Base-by-base conservation (phyloP, 1,140 invertebrate species). In the Brachionus rotundiformis region DNA sequence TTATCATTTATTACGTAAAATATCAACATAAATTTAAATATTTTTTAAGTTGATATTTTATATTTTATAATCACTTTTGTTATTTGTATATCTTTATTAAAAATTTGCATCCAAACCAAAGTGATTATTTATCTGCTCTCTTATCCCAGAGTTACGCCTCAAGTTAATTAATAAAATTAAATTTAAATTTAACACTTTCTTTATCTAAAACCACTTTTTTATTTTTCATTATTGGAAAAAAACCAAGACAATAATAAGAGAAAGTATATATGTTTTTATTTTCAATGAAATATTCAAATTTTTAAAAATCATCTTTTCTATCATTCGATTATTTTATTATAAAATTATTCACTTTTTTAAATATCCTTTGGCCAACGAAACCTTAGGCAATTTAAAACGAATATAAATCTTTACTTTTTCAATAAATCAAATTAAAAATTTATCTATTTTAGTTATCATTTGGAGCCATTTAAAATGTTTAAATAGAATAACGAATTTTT, bases 11-110 rank as follows among this genome's bases (percentile, higher is more conserved):
- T 54, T 54, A 54, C 47, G 47, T 54, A 54, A 54, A 54, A 54
- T 54, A 54, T 54, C 47, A 54, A 54, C 47, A n/a, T n/a, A 54
- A 54, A 54, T 54, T 54, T 54, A 54, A 54, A 54, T 54, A 54
- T 54, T 54, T 54, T 54, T 54, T 1, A 54, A 54, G 47, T 54
- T 54, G 47, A 54, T 54, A 54, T 54, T 54, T 54, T 54, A 54
- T 54, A 19, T 54, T 54, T 19, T 54, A 54, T 54, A 54, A 54
- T 54, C 47, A 54, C 47, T 54, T 54, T 54, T 54, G 47, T 19
- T 54, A 54, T 54, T 54, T 54, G 47, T n/a, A n/a, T n/a, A n/a
- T n/a, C n/a, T n/a, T n/a, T n/a, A n/a, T n/a, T n/a, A n/a, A n/a
- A n/a, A n/a, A n/a, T n/a, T n/a, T n/a, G n/a, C n/a, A n/a, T n/a